Percentiles rank a stretch among this genome's conserved stretches.
phyloP scores from a whole-genome alignment of 1,140 invertebrate species.

The Atta colombica region DNA sequence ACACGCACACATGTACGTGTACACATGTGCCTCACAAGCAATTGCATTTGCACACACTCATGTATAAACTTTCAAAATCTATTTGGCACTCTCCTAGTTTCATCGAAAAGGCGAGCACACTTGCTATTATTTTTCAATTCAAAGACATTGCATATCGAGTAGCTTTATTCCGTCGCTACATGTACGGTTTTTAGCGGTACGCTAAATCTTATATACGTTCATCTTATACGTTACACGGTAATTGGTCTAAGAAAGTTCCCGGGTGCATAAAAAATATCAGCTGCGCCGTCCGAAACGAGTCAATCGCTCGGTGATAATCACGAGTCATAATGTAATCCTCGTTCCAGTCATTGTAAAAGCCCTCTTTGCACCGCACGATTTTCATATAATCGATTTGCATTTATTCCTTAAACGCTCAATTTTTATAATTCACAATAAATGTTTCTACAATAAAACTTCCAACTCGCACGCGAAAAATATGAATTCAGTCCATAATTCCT shows the following conservation, averaged over 20 bases:
- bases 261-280: constrained; percentile 72
- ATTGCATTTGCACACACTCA: constrained; percentile 62
- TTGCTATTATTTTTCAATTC: constrained; percentile 84
- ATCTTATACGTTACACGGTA: constrained; percentile 65
- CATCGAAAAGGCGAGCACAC: constrained; percentile 80
- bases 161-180: constrained; percentile 70
- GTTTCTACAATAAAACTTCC: neutral
- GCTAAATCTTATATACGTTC: constrained; percentile 58
- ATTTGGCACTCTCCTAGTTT: constrained; percentile 82
- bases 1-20: constrained; percentile 31
- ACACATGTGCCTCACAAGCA: constrained; percentile 31
- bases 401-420: constrained; percentile 3
- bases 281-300: constrained; percentile 26
- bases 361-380: constrained; percentile 20
- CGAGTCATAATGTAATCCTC: constrained; percentile 29
- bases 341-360: constrained; percentile 17
- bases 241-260: constrained; percentile 75
- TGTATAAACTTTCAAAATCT: constrained; percentile 83
- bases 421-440: constrained; percentile 1
- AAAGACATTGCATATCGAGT: constrained; percentile 83
- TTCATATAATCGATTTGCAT: neutral
- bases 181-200: constrained; percentile 71
- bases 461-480: neutral
- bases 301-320: constrained; percentile 50
- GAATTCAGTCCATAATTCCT: constrained; percentile 2